Conservation (phyloP, 2,797 vertebrate genomes). For the Tinamus major region DNA sequence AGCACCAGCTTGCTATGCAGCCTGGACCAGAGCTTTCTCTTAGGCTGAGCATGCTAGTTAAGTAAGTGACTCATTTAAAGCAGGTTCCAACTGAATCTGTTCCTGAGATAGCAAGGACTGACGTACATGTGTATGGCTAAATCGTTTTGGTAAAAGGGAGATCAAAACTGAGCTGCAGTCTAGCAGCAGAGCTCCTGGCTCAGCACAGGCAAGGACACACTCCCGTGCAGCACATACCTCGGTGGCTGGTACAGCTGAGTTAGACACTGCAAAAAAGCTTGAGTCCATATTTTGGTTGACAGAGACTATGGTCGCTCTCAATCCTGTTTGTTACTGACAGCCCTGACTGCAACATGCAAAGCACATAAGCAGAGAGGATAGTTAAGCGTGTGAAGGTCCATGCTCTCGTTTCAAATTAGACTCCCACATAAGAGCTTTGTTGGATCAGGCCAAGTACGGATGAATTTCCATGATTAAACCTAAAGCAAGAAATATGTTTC, state of each 20-base stretch:
- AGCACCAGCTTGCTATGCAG: rapidly evolving
- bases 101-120: background rate
- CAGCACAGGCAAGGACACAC: background rate
- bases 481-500: background rate
- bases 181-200: background rate
- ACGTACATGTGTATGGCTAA: background rate
- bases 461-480: background rate
- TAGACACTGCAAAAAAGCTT: background rate
- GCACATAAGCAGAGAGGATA: background rate
- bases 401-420: background rate
- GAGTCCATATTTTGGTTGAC: background rate
- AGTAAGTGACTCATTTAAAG: background rate
- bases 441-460: background rate
- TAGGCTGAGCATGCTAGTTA: background rate
- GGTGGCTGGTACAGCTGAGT: background rate
- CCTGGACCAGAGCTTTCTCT: background rate
- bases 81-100: background rate
- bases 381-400: background rate
- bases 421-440: background rate
- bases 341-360: background rate
- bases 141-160: background rate
- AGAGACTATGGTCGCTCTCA: too few relatives aligned
- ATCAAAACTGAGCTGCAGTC: background rate
- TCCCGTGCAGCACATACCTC: background rate
- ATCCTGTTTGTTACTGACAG: background rate